Evolutionary conservation across 2,113 vertebrate genomes (phyloP).

Genomic region (Addax nasomaculatus): DNA sequence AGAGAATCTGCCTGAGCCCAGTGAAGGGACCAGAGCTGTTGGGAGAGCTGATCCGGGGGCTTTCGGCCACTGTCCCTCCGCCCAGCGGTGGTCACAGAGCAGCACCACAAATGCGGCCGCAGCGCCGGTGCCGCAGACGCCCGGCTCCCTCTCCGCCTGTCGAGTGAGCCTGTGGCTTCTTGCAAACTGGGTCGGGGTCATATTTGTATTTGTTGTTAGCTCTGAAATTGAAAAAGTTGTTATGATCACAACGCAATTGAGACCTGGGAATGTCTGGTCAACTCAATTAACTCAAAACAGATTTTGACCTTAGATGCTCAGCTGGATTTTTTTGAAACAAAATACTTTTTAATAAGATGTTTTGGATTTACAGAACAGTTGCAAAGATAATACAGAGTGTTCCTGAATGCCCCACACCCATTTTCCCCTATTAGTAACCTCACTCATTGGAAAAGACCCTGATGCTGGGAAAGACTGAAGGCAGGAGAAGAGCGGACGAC

Average conservation of each 20-base stretch:
- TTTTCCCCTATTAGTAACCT: neutral
- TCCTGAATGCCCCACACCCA: neutral
- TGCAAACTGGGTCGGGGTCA: neutral
- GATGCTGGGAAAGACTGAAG: neutral
- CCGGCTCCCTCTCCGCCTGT: neutral
- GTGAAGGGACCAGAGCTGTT: neutral
- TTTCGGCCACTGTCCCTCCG: neutral
- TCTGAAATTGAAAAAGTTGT: neutral
- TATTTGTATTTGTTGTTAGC: neutral
- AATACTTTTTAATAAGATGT: neutral
- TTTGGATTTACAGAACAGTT: neutral
- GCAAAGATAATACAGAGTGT: neutral
- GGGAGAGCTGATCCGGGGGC: neutral
- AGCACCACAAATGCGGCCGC: too few species aligned
- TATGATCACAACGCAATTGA: neutral
- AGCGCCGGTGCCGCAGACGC: neutral
- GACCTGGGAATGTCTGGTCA: neutral
- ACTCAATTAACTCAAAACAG: neutral
- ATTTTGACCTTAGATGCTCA: neutral
- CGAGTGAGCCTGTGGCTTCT: neutral
- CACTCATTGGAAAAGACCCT: neutral
- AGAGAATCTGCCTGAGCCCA: neutral
- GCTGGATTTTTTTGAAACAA: neutral
- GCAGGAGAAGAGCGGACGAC: neutral
- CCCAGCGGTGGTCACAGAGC: too few species aligned